A percentile compares a stretch with the other conserved stretches of the same genome.
Evolutionary conservation across 2,797 vertebrate genomes (phyloP).

Genomic region (Diplodus puntazzo): DNA sequence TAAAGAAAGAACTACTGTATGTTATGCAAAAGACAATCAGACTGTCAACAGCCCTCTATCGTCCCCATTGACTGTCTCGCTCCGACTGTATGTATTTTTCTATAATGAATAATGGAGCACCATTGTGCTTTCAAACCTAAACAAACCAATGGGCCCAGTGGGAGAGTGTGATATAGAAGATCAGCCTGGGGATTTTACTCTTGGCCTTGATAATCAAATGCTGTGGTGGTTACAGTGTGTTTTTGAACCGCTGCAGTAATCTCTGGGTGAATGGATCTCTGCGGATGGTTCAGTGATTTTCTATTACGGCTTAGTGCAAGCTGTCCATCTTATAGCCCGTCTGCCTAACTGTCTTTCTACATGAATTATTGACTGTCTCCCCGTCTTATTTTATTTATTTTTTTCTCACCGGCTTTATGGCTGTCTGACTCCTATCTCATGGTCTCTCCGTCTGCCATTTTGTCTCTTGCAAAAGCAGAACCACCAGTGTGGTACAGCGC

Average conservation of each 20-base stretch:
- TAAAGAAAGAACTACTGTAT: too few species aligned
- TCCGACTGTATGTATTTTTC: slow-evolving; percentile 1
- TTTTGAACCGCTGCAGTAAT: slow-evolving; percentile 30
- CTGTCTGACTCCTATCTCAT: background rate
- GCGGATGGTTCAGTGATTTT: slow-evolving; percentile 42
- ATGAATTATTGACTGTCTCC: slow-evolving; percentile 63
- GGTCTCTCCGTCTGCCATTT: slow-evolving; percentile 27
- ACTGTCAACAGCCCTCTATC: background rate
- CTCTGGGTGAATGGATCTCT: slow-evolving; percentile 12
- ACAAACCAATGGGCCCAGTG: slow-evolving; percentile 28
- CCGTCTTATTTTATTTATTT: background rate
- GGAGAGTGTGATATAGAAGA: slow-evolving; percentile 34
- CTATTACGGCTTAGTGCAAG: slow-evolving; percentile 32
- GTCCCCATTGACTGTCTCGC: background rate
- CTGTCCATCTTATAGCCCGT: slow-evolving; percentile 28
- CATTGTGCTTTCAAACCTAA: slow-evolving; percentile 32
- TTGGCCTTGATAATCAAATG: slow-evolving; percentile 50
- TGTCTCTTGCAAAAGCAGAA: slow-evolving; percentile 9
- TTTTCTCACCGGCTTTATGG: slow-evolving; percentile 2
- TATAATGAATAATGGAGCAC: slow-evolving; percentile 23
- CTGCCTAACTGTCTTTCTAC: slow-evolving; percentile 32
- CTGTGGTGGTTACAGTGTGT: slow-evolving; percentile 36
- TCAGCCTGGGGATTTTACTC: slow-evolving; percentile 31
- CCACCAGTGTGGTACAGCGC: background rate
- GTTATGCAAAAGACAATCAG: too few species aligned